Evolutionary conservation across 2,113 vertebrate genomes (phyloP).

Genomic region (Phyllostomus discolor): DNA sequence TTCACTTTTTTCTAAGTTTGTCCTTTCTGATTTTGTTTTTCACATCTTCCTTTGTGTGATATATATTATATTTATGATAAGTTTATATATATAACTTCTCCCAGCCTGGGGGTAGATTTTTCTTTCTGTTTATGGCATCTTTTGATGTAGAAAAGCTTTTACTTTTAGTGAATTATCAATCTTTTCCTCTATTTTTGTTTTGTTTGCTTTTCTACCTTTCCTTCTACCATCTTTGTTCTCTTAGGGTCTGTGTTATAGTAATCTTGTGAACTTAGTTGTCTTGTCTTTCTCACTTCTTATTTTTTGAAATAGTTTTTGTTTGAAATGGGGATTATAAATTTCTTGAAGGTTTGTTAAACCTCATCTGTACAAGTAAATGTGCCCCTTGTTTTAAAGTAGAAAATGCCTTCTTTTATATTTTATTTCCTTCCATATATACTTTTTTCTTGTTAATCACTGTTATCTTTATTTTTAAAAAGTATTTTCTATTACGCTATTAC

Average conservation of each 20-base stretch:
- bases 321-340: background rate
- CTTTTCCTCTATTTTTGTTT: background rate
- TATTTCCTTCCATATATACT: background rate
- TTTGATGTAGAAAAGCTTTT: slow-evolving; percentile 13
- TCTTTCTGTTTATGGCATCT: background rate
- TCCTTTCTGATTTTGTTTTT: slow-evolving; percentile 19
- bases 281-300: background rate
- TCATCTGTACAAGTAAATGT: background rate
- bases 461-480: no score
- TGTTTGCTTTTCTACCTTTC: background rate
- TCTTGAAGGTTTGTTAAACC: background rate
- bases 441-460: no score
- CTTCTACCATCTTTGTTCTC: background rate
- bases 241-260: background rate
- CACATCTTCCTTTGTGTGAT: background rate
- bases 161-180: background rate
- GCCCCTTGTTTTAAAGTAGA: background rate
- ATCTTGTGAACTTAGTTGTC: background rate
- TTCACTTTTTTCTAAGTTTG: background rate
- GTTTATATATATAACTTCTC: background rate
- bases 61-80: background rate
- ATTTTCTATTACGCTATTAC: no score
- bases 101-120: background rate
- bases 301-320: slow-evolving; percentile 35
- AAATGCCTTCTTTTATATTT: background rate